phyloP scores from a whole-genome alignment of 2,888 invertebrate species.

The Agrochola lota region DNA sequence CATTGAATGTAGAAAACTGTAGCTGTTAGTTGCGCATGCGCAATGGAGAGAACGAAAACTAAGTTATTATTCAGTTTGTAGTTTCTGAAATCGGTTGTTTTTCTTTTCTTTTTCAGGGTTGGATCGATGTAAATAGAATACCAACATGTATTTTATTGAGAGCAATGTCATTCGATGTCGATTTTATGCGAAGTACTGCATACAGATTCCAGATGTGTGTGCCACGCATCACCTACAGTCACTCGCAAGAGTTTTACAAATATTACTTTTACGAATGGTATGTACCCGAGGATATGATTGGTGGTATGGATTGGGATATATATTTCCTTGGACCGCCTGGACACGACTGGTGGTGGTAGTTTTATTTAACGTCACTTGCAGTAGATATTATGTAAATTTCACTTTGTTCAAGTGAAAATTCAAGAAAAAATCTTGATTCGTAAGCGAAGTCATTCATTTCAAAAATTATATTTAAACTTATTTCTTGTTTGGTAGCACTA shows the following conservation, averaged over 20 bases:
- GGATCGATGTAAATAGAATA: constrained; percentile 76
- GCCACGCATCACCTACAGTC: constrained; percentile 76
- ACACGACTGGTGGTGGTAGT: not conserved
- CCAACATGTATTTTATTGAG: constrained; percentile 79
- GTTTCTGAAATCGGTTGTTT: not conserved
- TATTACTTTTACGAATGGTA: constrained; percentile 81
- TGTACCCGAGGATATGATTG: constrained; percentile 66
- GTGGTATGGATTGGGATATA: constrained; percentile 67
- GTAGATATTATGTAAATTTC: not conserved
- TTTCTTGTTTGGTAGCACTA: not conserved
- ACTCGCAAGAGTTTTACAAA: constrained; percentile 69
- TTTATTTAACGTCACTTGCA: not conserved
- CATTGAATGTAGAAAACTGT: not conserved
- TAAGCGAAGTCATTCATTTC: not conserved
- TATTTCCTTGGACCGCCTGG: constrained; percentile 41
- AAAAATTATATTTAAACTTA: not conserved
- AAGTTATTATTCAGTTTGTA: not conserved
- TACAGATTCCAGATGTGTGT: constrained; percentile 81
- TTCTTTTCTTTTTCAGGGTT: constrained; percentile 74
- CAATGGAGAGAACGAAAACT: not conserved
- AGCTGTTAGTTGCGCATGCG: not conserved
- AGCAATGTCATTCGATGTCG: constrained; percentile 69
- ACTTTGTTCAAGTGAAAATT: not conserved
- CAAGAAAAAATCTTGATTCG: too few species aligned
- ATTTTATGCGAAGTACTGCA: constrained; percentile 74